Percentiles rank a stretch among this genome's conserved stretches.
Evolutionary conservation across 2,797 vertebrate species (phyloP).

Genomic region (Saguinus oedipus): DNA sequence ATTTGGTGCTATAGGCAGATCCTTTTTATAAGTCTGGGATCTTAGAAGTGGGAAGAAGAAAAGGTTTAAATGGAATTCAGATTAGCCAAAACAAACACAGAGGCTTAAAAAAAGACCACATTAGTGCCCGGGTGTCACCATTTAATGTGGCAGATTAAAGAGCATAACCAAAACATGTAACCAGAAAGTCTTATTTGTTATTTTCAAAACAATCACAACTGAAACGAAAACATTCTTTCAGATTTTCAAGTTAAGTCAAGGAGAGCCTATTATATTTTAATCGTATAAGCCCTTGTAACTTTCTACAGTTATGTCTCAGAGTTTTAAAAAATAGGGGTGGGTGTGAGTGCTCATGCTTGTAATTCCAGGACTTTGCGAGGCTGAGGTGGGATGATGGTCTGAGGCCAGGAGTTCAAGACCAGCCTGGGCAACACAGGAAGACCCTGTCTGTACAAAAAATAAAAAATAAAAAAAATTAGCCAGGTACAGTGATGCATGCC

Average conservation of each 20-base stretch:
- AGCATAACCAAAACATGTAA: conserved; percentile 69
- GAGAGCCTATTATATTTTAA: conserved; percentile 73
- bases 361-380: not conserved
- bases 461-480: not conserved
- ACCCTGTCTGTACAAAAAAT: not conserved
- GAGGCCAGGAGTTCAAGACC: not conserved
- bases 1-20: not conserved
- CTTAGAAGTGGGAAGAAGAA: not conserved
- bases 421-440: not conserved
- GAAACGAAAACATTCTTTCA: conserved; percentile 80
- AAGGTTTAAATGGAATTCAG: conserved; percentile 17
- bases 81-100: conserved; percentile 55
- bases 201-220: conserved; percentile 78
- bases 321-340: not conserved
- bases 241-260: conserved; percentile 80
- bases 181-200: conserved; percentile 79
- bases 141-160: conserved; percentile 26
- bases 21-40: conserved; percentile 13
- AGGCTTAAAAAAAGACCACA: not conserved
- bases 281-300: conserved; percentile 66
- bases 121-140: not conserved
- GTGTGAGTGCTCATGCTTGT: not conserved
- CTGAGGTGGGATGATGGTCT: not conserved
- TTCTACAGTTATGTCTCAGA: conserved; percentile 47
- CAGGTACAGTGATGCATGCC: not conserved